Base-by-base conservation (phyloP, 2,113 vertebrate species). In the Phylloscopus trochiloides region DNA sequence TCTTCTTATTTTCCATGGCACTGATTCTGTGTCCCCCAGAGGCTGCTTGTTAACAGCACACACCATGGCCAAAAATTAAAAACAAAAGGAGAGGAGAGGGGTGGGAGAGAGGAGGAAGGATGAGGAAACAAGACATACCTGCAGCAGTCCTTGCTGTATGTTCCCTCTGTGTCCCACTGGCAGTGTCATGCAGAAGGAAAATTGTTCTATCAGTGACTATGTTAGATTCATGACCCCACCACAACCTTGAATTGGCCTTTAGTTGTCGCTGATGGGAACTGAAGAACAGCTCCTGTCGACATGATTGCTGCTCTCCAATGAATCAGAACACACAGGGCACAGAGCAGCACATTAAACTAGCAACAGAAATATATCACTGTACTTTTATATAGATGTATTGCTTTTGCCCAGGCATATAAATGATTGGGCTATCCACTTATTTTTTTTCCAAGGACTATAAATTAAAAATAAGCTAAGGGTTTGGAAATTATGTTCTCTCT, bases 191-290 rank as follows among this genome's bases (percentile, higher is more conserved):
- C 57, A 77, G 96, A 97, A 97, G 96, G 98, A 98, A 98, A 98
- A 98, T 98, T 98, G 98, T 98, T 98, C 98, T 92, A 98, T 98
- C 98, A 98, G 98, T 95, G 92, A 94, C 97, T 97, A 67, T 97
- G 98, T 98, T 98, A 98, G 98, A 98, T 98, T 98, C 98, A 98
- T 98, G 98, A 98, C 98, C 98, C 98, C 94, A 94, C 98, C 97
- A 96, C 98, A 98, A 98, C 98, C 98, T 98, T 98, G 98, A 98
- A 98, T 98, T 98, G 98, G 98, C 98, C 98, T 98, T 98, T 98
- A 98, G 98, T 98, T 98, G 98, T 98, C 96, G 96, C 98, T 98
- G 98, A 98, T 98, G 98, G 98, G 98, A 98, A 97, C 98, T 98
- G 98, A 98, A 98, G 98, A 98, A 98, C 98, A 98, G 98, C 97